phyloP scores from a whole-genome alignment of 2,113 vertebrate species.

The Leucoraja erinaceus region DNA sequence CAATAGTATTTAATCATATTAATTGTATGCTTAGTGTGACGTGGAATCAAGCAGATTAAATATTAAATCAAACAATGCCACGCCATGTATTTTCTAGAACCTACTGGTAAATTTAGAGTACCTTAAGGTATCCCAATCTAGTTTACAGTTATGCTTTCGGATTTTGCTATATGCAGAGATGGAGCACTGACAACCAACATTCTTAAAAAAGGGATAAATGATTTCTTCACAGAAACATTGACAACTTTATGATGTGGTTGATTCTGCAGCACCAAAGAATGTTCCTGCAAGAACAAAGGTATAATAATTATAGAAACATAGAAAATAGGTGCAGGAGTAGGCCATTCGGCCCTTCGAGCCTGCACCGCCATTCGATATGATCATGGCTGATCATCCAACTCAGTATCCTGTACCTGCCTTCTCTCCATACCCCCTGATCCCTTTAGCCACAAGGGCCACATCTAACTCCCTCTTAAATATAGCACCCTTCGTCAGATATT shows the following conservation, averaged over 20 bases:
- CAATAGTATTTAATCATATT: background rate
- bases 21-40: background rate
- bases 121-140: background rate
- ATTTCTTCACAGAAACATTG: background rate
- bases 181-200: background rate
- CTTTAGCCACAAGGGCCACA: too few relatives aligned
- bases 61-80: background rate
- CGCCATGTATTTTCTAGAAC: background rate
- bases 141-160: background rate
- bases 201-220: background rate
- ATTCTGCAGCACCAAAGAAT: too few relatives aligned
- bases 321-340: too few relatives aligned
- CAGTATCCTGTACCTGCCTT: too few relatives aligned
- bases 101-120: background rate
- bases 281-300: background rate
- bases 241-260: background rate
- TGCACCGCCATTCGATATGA: too few relatives aligned
- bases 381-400: too few relatives aligned
- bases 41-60: background rate
- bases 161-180: background rate
- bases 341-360: too few relatives aligned
- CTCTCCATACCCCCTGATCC: too few relatives aligned
- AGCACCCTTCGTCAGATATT: too few relatives aligned
- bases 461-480: too few relatives aligned
- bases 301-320: too few relatives aligned